These are phyloP conservation scores for Hylia prasina DNA, from an alignment of 2,113 vertebrate genomes.

Conservation along the genomic window DNA sequence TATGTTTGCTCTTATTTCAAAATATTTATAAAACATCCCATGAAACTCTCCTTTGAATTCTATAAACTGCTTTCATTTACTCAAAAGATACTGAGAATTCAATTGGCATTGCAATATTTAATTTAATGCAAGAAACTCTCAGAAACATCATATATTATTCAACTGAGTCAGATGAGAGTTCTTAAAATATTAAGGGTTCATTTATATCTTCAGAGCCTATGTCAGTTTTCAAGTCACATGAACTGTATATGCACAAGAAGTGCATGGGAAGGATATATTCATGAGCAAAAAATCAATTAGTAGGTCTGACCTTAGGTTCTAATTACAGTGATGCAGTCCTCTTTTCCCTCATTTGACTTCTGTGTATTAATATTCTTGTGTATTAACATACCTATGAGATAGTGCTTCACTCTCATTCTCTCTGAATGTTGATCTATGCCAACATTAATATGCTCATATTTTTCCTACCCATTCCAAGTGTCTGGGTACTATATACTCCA, in stretches of 20 bases:
- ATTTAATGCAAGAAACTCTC: neutral
- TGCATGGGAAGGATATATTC: neutral
- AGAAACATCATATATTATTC: neutral
- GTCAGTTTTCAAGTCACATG: neutral
- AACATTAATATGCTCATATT: neutral
- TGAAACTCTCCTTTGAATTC: neutral
- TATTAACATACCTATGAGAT: neutral
- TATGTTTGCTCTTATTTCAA: neutral
- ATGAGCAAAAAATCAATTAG: neutral
- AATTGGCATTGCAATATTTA: neutral
- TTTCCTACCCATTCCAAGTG: neutral
- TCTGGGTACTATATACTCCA: neutral
- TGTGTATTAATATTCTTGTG: neutral
- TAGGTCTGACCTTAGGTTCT: neutral
- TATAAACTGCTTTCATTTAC: neutral
- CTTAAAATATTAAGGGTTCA: neutral
- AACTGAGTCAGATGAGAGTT: neutral
- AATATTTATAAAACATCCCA: neutral
- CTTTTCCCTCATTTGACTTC: neutral
- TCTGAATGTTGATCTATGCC: neutral
- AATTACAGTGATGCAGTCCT: neutral
- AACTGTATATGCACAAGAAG: neutral
- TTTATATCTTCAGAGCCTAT: neutral
- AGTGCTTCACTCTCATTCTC: neutral
- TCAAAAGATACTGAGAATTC: neutral